A percentile compares a stretch with the other conserved stretches of the same genome.
These are phyloP conservation scores for Oreocharis arfaki DNA, from an alignment of 2,113 vertebrate species.

Conservation along the genomic window DNA sequence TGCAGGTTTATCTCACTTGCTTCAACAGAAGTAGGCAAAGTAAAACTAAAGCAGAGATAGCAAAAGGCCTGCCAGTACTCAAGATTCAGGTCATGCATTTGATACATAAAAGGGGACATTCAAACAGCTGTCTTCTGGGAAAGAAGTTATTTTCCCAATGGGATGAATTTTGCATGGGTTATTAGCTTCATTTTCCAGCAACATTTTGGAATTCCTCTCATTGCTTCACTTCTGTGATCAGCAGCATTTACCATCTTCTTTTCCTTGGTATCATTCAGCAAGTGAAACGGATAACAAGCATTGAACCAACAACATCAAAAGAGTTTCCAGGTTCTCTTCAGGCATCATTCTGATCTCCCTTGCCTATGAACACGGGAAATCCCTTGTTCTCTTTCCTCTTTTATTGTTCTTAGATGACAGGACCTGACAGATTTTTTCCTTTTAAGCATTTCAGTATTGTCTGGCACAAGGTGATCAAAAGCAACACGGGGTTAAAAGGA, in stretches of 20 bases:
- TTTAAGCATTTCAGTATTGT: not conserved
- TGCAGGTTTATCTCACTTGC: not conserved
- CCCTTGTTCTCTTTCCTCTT: not conserved
- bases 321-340: not conserved
- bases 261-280: not conserved
- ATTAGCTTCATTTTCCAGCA: not conserved
- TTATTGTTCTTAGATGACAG: not conserved
- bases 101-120: not conserved
- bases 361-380: not conserved
- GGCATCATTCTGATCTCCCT: not conserved
- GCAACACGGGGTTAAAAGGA: not conserved
- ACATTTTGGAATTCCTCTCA: not conserved
- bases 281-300: not conserved
- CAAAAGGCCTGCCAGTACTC: not conserved
- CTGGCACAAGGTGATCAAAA: not conserved
- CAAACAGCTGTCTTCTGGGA: not conserved
- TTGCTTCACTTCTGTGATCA: not conserved
- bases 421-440: not conserved
- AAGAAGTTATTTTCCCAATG: not conserved
- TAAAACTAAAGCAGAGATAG: not conserved
- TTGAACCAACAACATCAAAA: not conserved
- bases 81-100: not conserved
- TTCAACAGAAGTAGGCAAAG: not conserved
- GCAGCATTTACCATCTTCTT: not conserved
- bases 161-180: not conserved